Percentiles rank a stretch among this genome's conserved stretches.
Conservation (phyloP, 2,888 invertebrate genomes). For the Drosophila ustulata region DNA sequence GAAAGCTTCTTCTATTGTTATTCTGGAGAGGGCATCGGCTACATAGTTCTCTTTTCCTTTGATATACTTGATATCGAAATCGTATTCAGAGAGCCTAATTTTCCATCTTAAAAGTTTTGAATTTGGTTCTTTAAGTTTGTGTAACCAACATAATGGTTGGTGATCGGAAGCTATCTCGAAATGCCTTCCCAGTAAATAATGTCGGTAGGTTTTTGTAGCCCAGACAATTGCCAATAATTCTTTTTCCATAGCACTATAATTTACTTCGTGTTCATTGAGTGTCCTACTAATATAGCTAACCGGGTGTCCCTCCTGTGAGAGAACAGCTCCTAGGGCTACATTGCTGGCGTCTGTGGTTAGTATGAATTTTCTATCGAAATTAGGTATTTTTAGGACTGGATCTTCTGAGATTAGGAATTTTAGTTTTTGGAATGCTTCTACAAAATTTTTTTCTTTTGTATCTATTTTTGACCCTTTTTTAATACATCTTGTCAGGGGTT, state of each 20-base stretch:
- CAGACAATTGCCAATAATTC: constrained; percentile 16
- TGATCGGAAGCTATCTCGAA: constrained; percentile 15
- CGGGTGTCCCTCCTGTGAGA: not conserved
- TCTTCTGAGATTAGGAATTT: constrained; percentile 17
- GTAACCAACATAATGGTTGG: constrained; percentile 20
- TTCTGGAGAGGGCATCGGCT: constrained; percentile 7
- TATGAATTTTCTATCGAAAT: constrained; percentile 17
- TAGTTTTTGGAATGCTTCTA: constrained; percentile 13
- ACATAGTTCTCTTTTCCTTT: constrained; percentile 15
- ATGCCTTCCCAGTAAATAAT: not conserved
- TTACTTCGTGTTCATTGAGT: constrained; percentile 10
- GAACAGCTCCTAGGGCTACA: constrained; percentile 7
- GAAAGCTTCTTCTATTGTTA: constrained; percentile 9
- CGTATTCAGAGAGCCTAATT: constrained; percentile 18
- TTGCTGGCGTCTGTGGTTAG: constrained; percentile 17
- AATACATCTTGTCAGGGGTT: constrained; percentile 12
- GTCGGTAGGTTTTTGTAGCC: constrained; percentile 12
- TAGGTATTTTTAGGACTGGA: constrained; percentile 16
- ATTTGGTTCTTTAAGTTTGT: constrained; percentile 17
- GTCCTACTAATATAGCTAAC: constrained; percentile 4
- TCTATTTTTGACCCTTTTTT: not conserved
- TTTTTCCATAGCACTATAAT: constrained; percentile 19
- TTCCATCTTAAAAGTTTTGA: constrained; percentile 14
- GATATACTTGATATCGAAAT: constrained; percentile 24
- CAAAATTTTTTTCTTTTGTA: not conserved